These are phyloP conservation scores for Bathynomus jamesi DNA, from an alignment of 1,140 invertebrate species.

Conservation along the genomic window DNA sequence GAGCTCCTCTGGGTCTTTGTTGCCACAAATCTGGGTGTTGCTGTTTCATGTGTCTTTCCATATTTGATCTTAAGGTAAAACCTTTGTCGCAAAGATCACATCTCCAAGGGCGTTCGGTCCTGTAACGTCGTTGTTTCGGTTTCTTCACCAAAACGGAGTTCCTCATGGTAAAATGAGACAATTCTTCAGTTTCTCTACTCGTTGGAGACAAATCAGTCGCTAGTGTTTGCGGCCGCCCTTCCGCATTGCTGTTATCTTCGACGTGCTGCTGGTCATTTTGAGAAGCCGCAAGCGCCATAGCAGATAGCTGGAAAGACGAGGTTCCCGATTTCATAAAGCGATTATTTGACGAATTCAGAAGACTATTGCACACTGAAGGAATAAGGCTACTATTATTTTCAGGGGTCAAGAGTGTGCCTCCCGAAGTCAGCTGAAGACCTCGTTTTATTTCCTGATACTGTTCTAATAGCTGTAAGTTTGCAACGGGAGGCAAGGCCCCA, in stretches of 20 bases:
- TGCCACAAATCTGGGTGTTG: constrained; percentile 80
- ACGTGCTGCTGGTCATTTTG: constrained; percentile 25
- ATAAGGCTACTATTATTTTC: not conserved
- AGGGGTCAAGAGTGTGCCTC: constrained; percentile 49
- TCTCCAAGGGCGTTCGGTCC: constrained; percentile 81
- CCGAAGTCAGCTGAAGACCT: constrained; percentile 58
- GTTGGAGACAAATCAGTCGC: not conserved
- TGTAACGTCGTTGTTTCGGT: constrained; percentile 78
- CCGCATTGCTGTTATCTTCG: constrained; percentile 11
- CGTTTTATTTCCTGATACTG: constrained; percentile 57
- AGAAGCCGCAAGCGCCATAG: constrained; percentile 29
- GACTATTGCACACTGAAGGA: not conserved
- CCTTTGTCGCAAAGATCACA: constrained; percentile 80
- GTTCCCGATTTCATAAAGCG: not conserved
- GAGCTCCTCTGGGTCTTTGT: constrained; percentile 43
- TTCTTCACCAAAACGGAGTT: constrained; percentile 81
- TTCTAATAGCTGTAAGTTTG: constrained; percentile 56
- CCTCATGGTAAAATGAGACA: constrained; percentile 63
- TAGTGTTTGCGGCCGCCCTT: not conserved
- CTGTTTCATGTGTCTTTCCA: constrained; percentile 88
- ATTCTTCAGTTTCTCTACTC: constrained; percentile 45
- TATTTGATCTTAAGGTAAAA: constrained; percentile 82
- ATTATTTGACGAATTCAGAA: not conserved
- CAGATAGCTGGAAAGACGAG: constrained; percentile 24
- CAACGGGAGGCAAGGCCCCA: constrained; percentile 43